Conservation (phyloP, 2,797 vertebrate genomes). For the Euthynnus affinis region DNA sequence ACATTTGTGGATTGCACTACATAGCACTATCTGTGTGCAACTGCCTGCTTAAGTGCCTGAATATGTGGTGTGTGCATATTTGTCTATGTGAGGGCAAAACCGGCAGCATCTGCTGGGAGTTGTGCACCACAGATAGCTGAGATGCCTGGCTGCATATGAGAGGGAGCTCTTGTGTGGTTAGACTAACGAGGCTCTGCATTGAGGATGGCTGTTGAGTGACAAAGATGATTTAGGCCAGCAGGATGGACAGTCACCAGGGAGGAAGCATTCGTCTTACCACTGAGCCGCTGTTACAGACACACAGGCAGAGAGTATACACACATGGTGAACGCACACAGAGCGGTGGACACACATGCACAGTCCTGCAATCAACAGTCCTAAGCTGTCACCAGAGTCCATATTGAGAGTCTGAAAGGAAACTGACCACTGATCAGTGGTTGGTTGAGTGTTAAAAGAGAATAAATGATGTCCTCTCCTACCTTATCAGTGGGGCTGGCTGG, state of each 20-base stretch:
- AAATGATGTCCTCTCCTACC: constrained; percentile 32
- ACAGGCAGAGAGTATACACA: constrained; percentile 27
- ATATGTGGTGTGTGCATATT: constrained; percentile 19
- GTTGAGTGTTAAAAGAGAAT: constrained; percentile 46
- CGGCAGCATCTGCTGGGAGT: constrained; percentile 44
- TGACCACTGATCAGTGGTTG: constrained; percentile 31
- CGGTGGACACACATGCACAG: not conserved
- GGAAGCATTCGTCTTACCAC: constrained; percentile 57
- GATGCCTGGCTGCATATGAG: constrained; percentile 55
- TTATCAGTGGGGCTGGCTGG: constrained; percentile 2
- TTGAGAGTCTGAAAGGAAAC: constrained; percentile 47
- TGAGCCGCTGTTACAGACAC: constrained; percentile 59
- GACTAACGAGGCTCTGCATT: constrained; percentile 78
- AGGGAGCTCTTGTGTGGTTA: constrained; percentile 70
- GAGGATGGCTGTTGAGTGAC: constrained; percentile 72
- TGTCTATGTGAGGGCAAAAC: constrained; percentile 23
- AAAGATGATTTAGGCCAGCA: constrained; percentile 73
- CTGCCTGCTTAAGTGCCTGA: constrained; percentile 29
- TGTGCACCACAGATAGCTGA: constrained; percentile 43
- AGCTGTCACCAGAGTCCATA: constrained; percentile 21
- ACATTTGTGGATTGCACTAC: constrained; percentile 36
- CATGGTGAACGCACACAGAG: not conserved
- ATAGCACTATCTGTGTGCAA: constrained; percentile 11
- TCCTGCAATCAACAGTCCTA: not conserved
- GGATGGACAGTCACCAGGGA: constrained; percentile 67